phyloP scores from a whole-genome alignment of 2,797 vertebrate genomes.

The Threskiornis aethiopicus region DNA sequence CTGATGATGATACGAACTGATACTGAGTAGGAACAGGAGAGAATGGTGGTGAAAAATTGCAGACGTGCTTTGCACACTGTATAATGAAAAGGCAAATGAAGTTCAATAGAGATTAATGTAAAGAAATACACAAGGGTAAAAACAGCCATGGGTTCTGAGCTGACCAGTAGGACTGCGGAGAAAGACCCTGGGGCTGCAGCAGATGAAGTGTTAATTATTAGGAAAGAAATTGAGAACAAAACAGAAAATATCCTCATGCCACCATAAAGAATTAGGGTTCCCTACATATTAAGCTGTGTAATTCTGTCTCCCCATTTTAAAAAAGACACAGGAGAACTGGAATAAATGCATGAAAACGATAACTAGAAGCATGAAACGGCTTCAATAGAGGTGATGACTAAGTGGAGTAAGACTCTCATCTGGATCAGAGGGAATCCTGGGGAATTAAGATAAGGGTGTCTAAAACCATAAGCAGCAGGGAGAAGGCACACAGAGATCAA shows the following conservation, averaged over 20 bases:
- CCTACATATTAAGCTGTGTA: not conserved
- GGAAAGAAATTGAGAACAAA: not conserved
- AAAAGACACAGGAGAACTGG: not conserved
- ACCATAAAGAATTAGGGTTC: not conserved
- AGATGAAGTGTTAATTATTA: not conserved
- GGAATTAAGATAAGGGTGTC: not conserved
- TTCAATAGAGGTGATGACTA: not conserved
- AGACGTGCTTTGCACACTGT: not conserved
- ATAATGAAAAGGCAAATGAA: not conserved
- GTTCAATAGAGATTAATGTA: not conserved
- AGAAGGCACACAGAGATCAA: not conserved
- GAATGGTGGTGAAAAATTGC: not conserved
- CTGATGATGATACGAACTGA: not conserved
- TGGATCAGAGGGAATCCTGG: not conserved
- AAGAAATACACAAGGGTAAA: not conserved
- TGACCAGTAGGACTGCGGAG: not conserved
- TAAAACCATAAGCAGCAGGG: not conserved
- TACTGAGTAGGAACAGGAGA: not conserved
- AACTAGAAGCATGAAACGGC: not conserved
- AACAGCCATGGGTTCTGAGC: not conserved
- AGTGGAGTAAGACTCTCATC: not conserved
- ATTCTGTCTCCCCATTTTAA: not conserved
- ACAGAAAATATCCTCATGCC: not conserved
- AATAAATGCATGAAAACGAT: not conserved
- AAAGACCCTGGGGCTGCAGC: not conserved